Base-by-base conservation (phyloP, 2,113 vertebrate species). In the Tetrao urogallus region DNA sequence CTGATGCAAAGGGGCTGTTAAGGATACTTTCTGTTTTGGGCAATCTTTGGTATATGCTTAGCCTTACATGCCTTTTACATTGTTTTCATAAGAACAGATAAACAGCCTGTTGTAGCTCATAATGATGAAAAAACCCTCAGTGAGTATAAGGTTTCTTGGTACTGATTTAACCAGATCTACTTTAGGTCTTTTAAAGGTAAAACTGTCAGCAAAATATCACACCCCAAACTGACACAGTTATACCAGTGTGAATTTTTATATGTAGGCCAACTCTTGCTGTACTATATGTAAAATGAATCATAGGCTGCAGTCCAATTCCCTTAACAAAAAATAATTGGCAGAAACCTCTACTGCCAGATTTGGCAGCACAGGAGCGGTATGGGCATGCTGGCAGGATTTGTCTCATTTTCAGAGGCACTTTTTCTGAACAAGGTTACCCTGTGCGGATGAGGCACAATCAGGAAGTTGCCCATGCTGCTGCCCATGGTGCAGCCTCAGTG, bases 181-280 rank as follows among this genome's bases (percentile, higher is more conserved):
- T 91, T 82, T 58, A 91, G 92, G 95, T 90, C 87, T 85, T 87
- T 91, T 67, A 96, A 90, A 95, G 96, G 92, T 96, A 94, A 89
- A 94, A 77, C 91, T 91, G 89, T 92, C 91, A 94, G 82, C 74
- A 95, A 96, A 96, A 94, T 94, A 88, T 95, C 91, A 93, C 92
- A 96, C 89, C 75, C 91, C 60, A 79, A 85, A 89, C 34, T 96
- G 91, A 95, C 89, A 95, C 87, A 94, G 91, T 93, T 95, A 43
- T 12, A 77, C 75, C 95, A 91, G 75, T 89, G 87, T 93, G 95
- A 96, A 94, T 92, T 93, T 96, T 91, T 12, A 91, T 93, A 93
- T 96, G 82, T 95, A 95, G 96, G 94, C 89, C 94, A 96, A n/a
- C 67, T 77, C 64, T 88, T 95, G 87, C 89, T 95, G 64, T 89